Conservation (phyloP, 2,113 vertebrate species). For the Ameiurus melas region DNA sequence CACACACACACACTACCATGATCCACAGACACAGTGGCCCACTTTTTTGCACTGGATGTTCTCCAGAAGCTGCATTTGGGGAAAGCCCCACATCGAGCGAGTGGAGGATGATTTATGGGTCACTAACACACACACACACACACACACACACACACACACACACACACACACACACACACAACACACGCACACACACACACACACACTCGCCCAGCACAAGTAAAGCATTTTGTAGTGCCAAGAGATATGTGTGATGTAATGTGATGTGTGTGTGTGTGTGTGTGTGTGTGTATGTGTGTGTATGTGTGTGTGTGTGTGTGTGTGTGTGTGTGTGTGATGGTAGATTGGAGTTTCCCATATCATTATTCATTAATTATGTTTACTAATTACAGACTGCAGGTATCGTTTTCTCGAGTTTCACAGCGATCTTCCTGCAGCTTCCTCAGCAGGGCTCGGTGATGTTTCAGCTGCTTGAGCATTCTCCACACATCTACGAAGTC, state of each 20-base stretch:
- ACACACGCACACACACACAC: background rate
- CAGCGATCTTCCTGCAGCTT: background rate
- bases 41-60: slow-evolving; percentile 33
- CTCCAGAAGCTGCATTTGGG: slow-evolving; percentile 23
- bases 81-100: slow-evolving; percentile 25
- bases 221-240: background rate
- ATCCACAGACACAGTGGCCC: slow-evolving; percentile 44
- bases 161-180: background rate
- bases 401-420: background rate
- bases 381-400: background rate
- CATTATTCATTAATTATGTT: background rate
- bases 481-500: background rate
- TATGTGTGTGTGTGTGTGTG: background rate
- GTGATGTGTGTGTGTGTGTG: background rate
- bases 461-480: background rate
- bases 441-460: background rate
- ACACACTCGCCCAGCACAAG: background rate
- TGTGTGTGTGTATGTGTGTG: background rate
- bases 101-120: slow-evolving; percentile 42
- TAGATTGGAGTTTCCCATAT: background rate
- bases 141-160: background rate
- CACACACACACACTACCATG: background rate
- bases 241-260: background rate
- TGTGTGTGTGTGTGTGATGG: background rate
- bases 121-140: background rate